Base-by-base conservation (phyloP, 2,113 vertebrate species). In the Echinops telfairi region DNA sequence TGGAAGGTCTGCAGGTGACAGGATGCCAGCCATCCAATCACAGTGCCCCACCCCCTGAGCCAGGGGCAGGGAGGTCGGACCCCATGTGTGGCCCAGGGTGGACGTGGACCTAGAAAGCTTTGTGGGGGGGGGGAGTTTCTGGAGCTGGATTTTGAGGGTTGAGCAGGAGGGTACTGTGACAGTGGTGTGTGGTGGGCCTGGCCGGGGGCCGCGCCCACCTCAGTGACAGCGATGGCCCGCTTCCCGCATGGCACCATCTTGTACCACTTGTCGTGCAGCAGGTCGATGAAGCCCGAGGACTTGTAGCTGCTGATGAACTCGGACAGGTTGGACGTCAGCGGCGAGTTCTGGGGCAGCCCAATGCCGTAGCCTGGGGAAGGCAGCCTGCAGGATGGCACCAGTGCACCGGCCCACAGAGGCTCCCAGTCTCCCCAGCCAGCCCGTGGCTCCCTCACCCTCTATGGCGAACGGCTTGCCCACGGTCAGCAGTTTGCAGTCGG, bases 211-310 rank as follows among this genome's bases (percentile, higher is more conserved):
- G 20, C 92, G 47, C 97, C 78, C 95, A 99, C 99, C 99, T 99
- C 99, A 0, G 99, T 99, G 89, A 99, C 98, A 0, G 98, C 99
- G 4, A 99, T 98, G 84, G 98, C 99, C 16, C 99, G 97, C 96
- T 99, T 99, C 60, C 99, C 99, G 29, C 99, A 99, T 6, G 99
- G 99, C 86, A 99, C 98, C 98, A 99, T 99, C 98, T 98, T 99
- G 98, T 99, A 99, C 99, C 99, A 99, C 97, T 99, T 99, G 98
- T 99, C 99, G 0, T 99, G 99, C 79, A 99, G 97, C 92, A 99
- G 98, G 96, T 99, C 99, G 73, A 99, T 99, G 98, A 98, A 99
- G 0, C 99, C 99, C 0, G 99, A 98, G 0, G 99, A 99, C 83
- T 99, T 99, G 97, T 99, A 99, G 92, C 98, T 98, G 94, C 99